Evolutionary conservation across 1,140 invertebrate genomes (phyloP).

Genomic region (Argopecten irradians): DNA sequence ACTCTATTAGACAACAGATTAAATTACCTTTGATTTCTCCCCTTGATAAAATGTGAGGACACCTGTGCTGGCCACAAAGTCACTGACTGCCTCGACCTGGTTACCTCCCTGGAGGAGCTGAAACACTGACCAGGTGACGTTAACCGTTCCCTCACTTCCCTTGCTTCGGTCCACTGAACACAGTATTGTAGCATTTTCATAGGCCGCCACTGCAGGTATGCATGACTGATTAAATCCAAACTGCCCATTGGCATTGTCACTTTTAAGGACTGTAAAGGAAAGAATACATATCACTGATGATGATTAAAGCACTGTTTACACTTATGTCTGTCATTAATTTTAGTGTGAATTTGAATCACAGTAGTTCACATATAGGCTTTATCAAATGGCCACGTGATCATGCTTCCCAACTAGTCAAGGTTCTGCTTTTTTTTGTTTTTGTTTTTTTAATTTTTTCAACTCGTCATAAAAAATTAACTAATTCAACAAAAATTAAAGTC

Average conservation of each 20-base stretch:
- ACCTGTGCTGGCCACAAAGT: conserved; percentile 68
- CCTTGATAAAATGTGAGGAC: conserved; percentile 67
- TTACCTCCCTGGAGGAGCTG: conserved; percentile 46
- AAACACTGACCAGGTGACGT: conserved; percentile 66
- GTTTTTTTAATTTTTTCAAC: no score
- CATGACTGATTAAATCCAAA: conserved; percentile 71
- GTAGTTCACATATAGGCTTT: no score
- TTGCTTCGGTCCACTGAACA: conserved; percentile 65
- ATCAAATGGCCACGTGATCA: no score
- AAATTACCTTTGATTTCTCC: conserved; percentile 65
- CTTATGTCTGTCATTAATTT: no score
- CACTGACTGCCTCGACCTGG: conserved; percentile 51
- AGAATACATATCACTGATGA: no score
- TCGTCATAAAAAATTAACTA: no score
- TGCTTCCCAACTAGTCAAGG: no score
- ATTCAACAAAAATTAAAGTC: no score
- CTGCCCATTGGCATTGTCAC: conserved; percentile 76
- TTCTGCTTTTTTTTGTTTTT: no score
- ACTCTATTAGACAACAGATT: not conserved
- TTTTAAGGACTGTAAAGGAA: conserved; percentile 73
- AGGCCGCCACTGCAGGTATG: conserved; percentile 49
- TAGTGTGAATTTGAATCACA: no score
- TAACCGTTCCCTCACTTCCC: conserved; percentile 69
- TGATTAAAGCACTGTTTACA: no score
- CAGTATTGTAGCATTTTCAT: conserved; percentile 56